A percentile compares a stretch with the other conserved stretches of the same genome.
Evolutionary conservation across 35 echinoderm and acorn worm genomes (phyloP).

Genomic region (Amphiura filiformis): DNA sequence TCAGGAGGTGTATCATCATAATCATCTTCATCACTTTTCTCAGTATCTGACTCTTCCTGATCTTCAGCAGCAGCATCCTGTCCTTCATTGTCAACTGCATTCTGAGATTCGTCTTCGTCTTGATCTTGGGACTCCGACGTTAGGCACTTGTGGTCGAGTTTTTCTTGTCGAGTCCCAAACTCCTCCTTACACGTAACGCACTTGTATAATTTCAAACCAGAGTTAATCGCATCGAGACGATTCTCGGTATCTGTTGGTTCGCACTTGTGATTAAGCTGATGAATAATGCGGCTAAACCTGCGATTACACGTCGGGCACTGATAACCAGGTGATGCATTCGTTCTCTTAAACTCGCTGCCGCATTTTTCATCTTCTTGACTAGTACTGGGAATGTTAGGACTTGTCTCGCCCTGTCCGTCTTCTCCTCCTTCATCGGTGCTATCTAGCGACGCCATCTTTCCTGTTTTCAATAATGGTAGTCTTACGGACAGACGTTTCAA

Average conservation of each 20-base stretch:
- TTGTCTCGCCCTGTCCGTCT: neutral
- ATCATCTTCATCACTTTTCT: neutral
- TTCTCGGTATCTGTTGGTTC: neutral
- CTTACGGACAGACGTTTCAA: neutral
- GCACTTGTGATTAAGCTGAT: neutral
- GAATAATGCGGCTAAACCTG: neutral
- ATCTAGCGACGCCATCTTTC: neutral
- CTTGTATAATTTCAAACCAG: neutral
- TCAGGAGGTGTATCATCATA: neutral
- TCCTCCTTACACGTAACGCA: neutral
- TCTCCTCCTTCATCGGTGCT: neutral
- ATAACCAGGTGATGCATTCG: neutral
- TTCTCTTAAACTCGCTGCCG: neutral
- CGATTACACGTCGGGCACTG: neutral
- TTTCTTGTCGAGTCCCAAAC: conserved; percentile 3
- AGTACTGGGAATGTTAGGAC: too few species aligned
- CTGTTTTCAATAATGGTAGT: neutral
- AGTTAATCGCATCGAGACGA: neutral
- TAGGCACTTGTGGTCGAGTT: neutral
- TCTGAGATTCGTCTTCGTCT: neutral
- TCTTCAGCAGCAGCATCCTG: neutral
- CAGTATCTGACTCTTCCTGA: neutral
- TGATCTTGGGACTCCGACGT: neutral
- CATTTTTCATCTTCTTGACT: too few species aligned
- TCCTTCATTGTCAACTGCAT: neutral